phyloP scores from a whole-genome alignment of 2,113 vertebrate genomes.

The Pao palembangensis region DNA sequence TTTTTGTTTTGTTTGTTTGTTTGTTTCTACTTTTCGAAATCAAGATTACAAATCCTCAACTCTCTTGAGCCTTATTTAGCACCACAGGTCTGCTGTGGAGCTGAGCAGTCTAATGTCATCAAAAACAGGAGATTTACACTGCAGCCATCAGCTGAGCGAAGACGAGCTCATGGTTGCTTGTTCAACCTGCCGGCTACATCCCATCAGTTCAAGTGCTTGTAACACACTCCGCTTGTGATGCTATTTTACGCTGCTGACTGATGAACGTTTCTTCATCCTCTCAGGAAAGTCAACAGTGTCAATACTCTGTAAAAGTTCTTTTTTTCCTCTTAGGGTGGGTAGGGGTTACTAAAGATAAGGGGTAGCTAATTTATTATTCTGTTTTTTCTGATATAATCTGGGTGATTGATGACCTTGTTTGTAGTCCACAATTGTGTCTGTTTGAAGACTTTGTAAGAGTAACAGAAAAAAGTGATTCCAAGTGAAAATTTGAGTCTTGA shows the following conservation, averaged over 20 bases:
- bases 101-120: not conserved
- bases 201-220: conserved; percentile 4
- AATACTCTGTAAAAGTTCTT: conserved; percentile 16
- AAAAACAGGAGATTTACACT: not conserved
- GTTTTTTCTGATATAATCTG: conserved; percentile 48
- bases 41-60: conserved; percentile 1
- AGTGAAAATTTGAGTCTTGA: too few species aligned
- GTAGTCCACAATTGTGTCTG: not conserved
- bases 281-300: conserved; percentile 28
- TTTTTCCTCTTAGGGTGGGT: not conserved
- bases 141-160: not conserved
- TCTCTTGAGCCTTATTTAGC: not conserved
- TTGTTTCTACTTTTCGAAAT: not conserved
- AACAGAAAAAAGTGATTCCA: too few species aligned
- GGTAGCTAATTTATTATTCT: conserved; percentile 63
- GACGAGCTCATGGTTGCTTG: not conserved
- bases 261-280: conserved; percentile 15
- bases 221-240: conserved; percentile 35
- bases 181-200: not conserved
- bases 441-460: too few species aligned
- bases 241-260: conserved; percentile 15
- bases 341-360: conserved; percentile 2
- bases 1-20: too few species aligned
- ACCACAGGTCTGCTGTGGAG: not conserved
- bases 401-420: conserved; percentile 18